phyloP scores from a whole-genome alignment of 1,140 invertebrate genomes.

The Neelides sp. region DNA sequence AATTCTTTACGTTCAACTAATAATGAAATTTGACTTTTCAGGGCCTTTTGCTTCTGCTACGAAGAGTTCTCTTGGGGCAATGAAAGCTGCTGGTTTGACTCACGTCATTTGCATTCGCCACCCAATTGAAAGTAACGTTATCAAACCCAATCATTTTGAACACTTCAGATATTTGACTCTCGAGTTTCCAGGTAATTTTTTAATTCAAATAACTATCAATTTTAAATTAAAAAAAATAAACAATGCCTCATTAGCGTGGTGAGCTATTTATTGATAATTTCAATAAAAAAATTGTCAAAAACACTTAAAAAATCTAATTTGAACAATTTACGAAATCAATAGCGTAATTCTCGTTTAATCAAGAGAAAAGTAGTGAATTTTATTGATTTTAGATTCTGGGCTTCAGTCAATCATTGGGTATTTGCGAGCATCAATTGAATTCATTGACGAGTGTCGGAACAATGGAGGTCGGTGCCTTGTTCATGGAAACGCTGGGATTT shows the following conservation, averaged over 20 bases:
- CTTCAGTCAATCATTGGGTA: slow-evolving; percentile 57
- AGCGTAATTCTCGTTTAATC: no score
- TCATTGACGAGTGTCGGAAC: slow-evolving; percentile 48
- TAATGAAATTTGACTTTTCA: no score
- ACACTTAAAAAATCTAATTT: no score
- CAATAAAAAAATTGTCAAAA: no score
- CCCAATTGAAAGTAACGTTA: slow-evolving; percentile 49
- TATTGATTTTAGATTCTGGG: no score
- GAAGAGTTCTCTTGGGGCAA: not conserved
- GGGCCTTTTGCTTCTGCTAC: slow-evolving; percentile 43
- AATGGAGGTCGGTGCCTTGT: slow-evolving; percentile 49
- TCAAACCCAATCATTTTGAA: slow-evolving; percentile 52
- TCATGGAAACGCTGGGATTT: slow-evolving; percentile 59
- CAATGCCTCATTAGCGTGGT: no score
- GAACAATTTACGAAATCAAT: no score
- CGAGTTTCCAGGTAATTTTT: slow-evolving; percentile 44
- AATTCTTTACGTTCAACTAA: no score
- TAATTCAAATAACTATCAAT: no score
- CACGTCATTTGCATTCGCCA: slow-evolving; percentile 57
- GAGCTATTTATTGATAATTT: no score
- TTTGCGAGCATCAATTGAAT: slow-evolving; percentile 45
- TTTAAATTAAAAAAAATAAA: no score
- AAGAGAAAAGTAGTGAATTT: no score
- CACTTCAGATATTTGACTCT: slow-evolving; percentile 38
- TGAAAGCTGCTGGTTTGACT: slow-evolving; percentile 42